Conservation (phyloP, 2,888 invertebrate genomes). For the Ischnura elegans region DNA sequence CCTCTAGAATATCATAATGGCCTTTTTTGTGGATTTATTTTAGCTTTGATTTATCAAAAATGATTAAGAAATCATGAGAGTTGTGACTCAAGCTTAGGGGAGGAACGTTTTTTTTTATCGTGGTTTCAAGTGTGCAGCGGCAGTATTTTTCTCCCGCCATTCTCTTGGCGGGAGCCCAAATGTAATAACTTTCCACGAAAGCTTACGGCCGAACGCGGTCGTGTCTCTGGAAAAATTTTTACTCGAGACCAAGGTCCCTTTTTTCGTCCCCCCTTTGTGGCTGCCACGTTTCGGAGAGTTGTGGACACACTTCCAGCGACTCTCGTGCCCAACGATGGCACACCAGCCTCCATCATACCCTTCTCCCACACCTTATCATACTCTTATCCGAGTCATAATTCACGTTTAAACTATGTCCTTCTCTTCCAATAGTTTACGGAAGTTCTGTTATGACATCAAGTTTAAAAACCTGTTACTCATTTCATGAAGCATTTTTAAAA, state of each 20-base stretch:
- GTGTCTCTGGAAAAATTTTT: background rate
- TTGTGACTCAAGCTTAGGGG: background rate
- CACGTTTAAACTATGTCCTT: too few species aligned
- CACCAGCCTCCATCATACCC: background rate
- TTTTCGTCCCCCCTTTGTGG: background rate
- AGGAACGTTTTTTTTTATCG: background rate
- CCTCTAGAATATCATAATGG: too few species aligned
- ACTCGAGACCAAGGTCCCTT: background rate
- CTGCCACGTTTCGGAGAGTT: background rate
- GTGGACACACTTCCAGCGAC: background rate
- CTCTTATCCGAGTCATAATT: too few species aligned
- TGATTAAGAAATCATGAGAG: too few species aligned
- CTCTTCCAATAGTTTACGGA: too few species aligned
- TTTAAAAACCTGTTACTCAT: too few species aligned
- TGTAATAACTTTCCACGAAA: background rate
- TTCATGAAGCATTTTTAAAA: too few species aligned
- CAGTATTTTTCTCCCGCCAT: background rate
- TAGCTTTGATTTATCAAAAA: too few species aligned
- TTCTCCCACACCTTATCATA: background rate
- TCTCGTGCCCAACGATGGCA: background rate
- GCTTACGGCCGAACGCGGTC: background rate
- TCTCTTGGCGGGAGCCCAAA: background rate
- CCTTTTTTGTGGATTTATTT: too few species aligned
- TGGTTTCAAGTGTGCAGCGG: background rate
- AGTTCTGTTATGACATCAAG: too few species aligned